Evolutionary conservation across 2,888 invertebrate species (phyloP).

Genomic region (Leptinotarsa rubiginosa): DNA sequence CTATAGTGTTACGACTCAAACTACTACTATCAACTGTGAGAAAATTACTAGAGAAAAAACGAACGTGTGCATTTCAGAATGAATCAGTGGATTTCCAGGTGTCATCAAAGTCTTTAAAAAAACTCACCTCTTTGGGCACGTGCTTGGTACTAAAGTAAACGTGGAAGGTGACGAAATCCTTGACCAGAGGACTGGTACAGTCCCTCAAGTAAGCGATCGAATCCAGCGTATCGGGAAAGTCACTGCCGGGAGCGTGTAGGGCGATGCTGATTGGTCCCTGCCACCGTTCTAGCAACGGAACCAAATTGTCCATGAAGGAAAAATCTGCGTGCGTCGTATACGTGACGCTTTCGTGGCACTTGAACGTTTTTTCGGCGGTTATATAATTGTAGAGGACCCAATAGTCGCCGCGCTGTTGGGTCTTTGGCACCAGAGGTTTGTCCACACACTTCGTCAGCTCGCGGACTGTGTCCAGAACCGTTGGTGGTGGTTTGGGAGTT

Average conservation of each 20-base stretch:
- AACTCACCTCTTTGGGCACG: conserved; percentile 77
- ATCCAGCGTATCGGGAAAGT: conserved; percentile 81
- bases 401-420: conserved; percentile 70
- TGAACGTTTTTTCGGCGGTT: conserved; percentile 73
- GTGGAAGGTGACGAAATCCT: conserved; percentile 87
- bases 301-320: conserved; percentile 90
- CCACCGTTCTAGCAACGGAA: conserved; percentile 88
- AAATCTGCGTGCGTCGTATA: conserved; percentile 94
- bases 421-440: conserved; percentile 60
- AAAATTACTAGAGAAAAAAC: no score
- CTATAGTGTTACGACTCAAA: no score
- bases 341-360: conserved; percentile 87
- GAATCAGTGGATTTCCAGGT: no score
- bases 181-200: conserved; percentile 79
- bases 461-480: conserved; percentile 56
- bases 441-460: conserved; percentile 62
- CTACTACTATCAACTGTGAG: no score
- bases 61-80: no score
- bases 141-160: conserved; percentile 89
- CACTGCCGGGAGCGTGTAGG: conserved; percentile 87
- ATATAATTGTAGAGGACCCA: conserved; percentile 92
- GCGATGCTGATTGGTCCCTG: conserved; percentile 88
- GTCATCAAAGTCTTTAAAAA: background rate
- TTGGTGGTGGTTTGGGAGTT: conserved; percentile 37
- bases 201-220: conserved; percentile 85